phyloP scores from a whole-genome alignment of 64 coral and sea anemone species.

The Pocillopora verrucosa region DNA sequence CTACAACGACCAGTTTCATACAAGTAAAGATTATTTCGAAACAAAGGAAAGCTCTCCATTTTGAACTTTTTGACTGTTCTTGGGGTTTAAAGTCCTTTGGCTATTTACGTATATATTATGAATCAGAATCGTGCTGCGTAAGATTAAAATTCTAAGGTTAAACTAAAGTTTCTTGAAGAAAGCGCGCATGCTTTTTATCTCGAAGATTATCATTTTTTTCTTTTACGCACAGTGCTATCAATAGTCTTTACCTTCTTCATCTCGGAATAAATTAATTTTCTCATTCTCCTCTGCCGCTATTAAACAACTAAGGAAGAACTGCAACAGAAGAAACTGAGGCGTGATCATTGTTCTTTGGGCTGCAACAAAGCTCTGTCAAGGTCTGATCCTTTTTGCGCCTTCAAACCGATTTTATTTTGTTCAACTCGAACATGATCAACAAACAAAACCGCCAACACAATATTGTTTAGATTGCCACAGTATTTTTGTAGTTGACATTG shows the following conservation, averaged over 20 bases:
- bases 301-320: not conserved
- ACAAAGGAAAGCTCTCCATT: not conserved
- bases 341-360: not conserved
- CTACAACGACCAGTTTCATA: no score
- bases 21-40: not conserved
- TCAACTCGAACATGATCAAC: not conserved
- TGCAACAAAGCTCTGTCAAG: not conserved
- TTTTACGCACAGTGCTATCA: not conserved
- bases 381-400: not conserved
- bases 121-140: no score
- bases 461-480: not conserved
- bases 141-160: no score
- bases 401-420: not conserved
- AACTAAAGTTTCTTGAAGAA: no score
- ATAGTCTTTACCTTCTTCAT: not conserved
- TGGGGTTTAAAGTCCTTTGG: no score
- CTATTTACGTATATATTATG: no score
- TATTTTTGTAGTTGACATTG: not conserved
- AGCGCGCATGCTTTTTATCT: no score
- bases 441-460: conserved; percentile 20
- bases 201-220: not conserved
- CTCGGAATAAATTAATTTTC: not conserved
- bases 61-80: no score
- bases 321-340: not conserved
- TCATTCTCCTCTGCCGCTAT: not conserved